These are phyloP conservation scores for Eira barbara DNA, from an alignment of 2,113 vertebrate species.

Conservation along the genomic window DNA sequence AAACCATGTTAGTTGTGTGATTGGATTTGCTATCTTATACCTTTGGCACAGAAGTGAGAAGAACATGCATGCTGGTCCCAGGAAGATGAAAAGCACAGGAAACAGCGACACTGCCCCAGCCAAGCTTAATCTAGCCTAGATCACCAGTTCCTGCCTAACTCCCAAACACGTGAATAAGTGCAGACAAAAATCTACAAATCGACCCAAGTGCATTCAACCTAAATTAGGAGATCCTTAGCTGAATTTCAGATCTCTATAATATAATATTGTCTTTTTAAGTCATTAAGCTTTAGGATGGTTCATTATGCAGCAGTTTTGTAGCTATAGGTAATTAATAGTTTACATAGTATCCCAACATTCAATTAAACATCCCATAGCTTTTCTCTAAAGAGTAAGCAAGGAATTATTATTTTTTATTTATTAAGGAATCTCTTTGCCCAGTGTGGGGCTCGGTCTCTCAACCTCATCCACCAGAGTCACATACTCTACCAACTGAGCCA, in stretches of 20 bases:
- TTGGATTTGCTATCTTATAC: neutral
- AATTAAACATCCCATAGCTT: neutral
- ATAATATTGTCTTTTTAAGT: neutral
- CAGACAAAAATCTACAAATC: neutral
- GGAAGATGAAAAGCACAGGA: neutral
- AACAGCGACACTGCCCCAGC: neutral
- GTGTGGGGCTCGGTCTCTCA: neutral
- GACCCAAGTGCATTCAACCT: neutral
- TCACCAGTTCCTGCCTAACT: neutral
- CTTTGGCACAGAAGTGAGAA: neutral
- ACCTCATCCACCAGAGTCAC: neutral
- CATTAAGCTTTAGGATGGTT: neutral
- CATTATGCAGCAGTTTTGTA: neutral
- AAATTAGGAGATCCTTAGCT: neutral
- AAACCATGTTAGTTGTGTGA: neutral
- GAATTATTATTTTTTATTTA: neutral
- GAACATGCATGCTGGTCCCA: neutral
- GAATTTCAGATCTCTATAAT: neutral
- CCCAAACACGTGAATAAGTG: neutral
- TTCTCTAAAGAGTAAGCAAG: neutral
- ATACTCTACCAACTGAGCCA: neutral
- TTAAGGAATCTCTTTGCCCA: neutral
- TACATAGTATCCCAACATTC: neutral
- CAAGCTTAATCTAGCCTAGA: neutral
- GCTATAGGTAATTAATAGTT: neutral